Percentiles rank a stretch among this genome's conserved stretches.
Conservation (phyloP, 1,140 invertebrate species). For the Sesamia nonagrioides region DNA sequence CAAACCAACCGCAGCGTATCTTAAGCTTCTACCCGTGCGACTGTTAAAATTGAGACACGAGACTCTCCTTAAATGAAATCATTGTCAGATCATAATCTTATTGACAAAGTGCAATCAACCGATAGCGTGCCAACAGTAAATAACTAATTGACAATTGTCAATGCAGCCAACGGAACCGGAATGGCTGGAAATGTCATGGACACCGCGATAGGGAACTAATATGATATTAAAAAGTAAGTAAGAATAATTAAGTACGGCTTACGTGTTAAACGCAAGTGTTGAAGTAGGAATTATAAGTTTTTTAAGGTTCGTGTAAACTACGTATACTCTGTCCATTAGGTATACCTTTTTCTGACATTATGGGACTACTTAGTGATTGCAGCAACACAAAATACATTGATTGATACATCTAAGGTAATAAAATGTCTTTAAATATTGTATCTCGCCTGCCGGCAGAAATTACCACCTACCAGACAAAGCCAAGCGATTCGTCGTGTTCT, state of each 20-base stretch:
- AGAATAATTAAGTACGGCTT: not conserved
- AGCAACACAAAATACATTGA: too few species aligned
- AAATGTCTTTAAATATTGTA: too few species aligned
- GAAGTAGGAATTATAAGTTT: conserved; percentile 10
- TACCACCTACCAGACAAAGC: too few species aligned
- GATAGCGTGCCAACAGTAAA: conserved; percentile 20
- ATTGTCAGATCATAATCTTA: not conserved
- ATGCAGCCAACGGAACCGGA: conserved; percentile 38
- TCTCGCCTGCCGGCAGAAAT: too few species aligned
- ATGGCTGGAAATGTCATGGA: conserved; percentile 46
- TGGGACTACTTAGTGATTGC: too few species aligned
- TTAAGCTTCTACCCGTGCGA: too few species aligned
- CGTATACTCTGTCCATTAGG: not conserved
- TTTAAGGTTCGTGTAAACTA: not conserved
- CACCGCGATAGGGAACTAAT: conserved; percentile 6
- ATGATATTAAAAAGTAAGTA: conserved; percentile 40
- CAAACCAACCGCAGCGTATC: too few species aligned
- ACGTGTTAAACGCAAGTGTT: conserved; percentile 30
- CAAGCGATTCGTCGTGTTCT: too few species aligned
- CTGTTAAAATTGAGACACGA: too few species aligned
- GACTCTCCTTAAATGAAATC: too few species aligned
- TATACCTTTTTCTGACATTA: too few species aligned
- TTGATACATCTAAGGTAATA: too few species aligned
- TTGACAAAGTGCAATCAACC: not conserved
- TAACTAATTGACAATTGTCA: conserved; percentile 49